Conservation (phyloP, 2,888 invertebrate genomes). For the Synanthedon formicaeformis region DNA sequence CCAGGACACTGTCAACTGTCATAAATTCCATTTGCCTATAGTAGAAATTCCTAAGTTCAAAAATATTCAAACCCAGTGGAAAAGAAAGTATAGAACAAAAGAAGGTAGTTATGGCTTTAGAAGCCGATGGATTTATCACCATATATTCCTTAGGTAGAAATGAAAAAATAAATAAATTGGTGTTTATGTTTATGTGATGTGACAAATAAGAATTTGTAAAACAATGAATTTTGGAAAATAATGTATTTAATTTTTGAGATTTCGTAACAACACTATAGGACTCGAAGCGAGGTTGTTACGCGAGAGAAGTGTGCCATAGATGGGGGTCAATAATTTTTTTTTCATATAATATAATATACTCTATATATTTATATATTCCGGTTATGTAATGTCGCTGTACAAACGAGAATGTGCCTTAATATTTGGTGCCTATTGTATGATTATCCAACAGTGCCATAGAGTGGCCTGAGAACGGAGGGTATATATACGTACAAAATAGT, state of each 20-base stretch:
- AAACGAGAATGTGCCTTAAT: conserved; percentile 42
- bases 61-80: no score
- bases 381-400: conserved; percentile 13
- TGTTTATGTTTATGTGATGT: no score
- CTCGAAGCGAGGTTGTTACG: conserved; percentile 6
- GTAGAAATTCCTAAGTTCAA: no score
- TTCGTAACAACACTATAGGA: neutral
- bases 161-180: no score
- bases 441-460: conserved; percentile 34
- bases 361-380: conserved; percentile 9
- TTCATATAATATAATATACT: conserved; percentile 6
- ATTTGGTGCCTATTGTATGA: conserved; percentile 36
- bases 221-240: no score
- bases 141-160: no score
- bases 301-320: conserved; percentile 60
- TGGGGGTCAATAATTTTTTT: conserved; percentile 22
- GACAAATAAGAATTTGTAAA: no score
- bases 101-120: no score
- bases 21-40: no score
- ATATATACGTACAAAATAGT: conserved; percentile 51
- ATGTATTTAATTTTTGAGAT: neutral
- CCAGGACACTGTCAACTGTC: no score
- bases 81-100: no score
- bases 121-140: no score
- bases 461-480: conserved; percentile 24